Conservation (phyloP, 2,797 vertebrate species). For the Anas bahamensis region DNA sequence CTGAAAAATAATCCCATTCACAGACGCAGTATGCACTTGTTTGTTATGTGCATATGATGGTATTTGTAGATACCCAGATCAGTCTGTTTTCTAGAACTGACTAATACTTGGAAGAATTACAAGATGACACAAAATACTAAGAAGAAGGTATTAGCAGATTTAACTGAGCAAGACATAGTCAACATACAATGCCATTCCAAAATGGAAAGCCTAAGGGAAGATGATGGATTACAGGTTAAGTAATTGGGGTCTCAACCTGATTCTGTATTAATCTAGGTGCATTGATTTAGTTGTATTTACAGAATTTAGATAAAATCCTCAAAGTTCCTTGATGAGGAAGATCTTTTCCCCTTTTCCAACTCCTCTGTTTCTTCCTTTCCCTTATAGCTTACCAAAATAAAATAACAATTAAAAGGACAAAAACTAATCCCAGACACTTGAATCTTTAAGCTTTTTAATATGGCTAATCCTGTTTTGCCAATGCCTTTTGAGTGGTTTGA, state of each 20-base stretch:
- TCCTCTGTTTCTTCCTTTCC: background rate
- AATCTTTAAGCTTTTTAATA: constrained; percentile 64
- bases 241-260: constrained; percentile 23
- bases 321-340: background rate
- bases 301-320: background rate
- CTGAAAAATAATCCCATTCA: background rate
- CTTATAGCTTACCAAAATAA: background rate
- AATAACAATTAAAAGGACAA: background rate
- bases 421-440: constrained; percentile 7
- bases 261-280: background rate
- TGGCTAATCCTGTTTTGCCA: constrained; percentile 56
- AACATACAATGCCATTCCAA: background rate
- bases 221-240: constrained; percentile 47
- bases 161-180: background rate
- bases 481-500: constrained; percentile 5
- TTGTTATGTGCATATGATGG: background rate
- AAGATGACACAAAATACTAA: background rate
- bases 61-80: background rate
- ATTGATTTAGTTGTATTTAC: background rate
- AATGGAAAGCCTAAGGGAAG: constrained; percentile 15
- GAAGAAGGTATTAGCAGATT: background rate
- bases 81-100: background rate
- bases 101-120: background rate
- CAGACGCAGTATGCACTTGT: background rate
- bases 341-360: background rate